Base-by-base conservation (phyloP, 1,140 invertebrate genomes). In the Oreohelix idahoensis region DNA sequence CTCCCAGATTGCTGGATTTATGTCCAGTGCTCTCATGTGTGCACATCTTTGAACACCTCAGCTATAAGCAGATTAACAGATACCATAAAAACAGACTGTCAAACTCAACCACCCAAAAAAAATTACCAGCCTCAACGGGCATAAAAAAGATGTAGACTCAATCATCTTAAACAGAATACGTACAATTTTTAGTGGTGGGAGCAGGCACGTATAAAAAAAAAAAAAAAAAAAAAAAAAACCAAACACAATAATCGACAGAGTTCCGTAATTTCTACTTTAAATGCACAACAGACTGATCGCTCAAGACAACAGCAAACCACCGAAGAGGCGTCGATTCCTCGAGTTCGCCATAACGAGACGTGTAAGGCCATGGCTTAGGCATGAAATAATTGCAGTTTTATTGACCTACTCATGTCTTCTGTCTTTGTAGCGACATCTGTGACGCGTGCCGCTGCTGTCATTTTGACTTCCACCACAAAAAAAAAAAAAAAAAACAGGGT, bases 381-480 rank as follows among this genome's bases (percentile, higher is more conserved):
- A 66, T 11, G n/a, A 35, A 66, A n/a, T 66, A 66, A 66, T 66
- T 66, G 63, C 63, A 29, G 63, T 66, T 66, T 66, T 66, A 66
- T 66, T 66, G 63, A 66, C 63, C 8, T 66, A n/a, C 63, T 32
- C 51, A 23, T 66, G 63, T 66, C 53, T n/a, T 58, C 8, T 66
- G 63, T 66, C 63, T 66, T 66, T 66, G 63, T 66, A 66, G 63
- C 63, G n/a, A 66, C 63, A 66, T 66, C 63, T 66, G 32, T n/a
- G 17, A 17, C 63, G 53, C 63, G 63, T 66, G 63, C 63, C 63
- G 29, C 63, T 66, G 5, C 63, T 58, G 23, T n/a, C 53, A 58
- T 23, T 58, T 58, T 2, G 63, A 66, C 63, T 66, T 66, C 63
- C 63, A 32, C 5, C 63, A 66, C 63, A 66, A 17, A 66, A 66